A percentile compares a stretch with the other conserved stretches of the same genome.
Conservation (phyloP, 1,140 invertebrate genomes). For the Pteromalus puparum region DNA sequence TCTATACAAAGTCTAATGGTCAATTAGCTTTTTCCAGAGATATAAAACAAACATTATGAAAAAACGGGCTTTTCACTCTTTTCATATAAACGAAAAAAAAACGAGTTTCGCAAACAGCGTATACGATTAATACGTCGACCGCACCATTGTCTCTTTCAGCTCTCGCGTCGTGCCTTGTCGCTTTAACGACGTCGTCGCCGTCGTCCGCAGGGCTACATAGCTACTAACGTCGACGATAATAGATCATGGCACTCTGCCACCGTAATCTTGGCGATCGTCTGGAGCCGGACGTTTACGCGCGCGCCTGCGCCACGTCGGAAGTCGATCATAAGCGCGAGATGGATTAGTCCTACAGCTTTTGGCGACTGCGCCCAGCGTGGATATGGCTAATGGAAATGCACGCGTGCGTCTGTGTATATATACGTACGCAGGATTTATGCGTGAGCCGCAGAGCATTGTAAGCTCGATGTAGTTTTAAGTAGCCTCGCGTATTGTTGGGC, state of each 20-base stretch:
- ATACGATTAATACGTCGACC: not conserved
- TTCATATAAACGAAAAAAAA: no score
- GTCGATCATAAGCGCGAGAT: slow-evolving; percentile 44
- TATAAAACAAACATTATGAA: no score
- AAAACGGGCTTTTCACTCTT: no score
- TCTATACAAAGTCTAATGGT: no score
- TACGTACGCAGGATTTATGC: not conserved
- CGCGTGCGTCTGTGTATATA: not conserved
- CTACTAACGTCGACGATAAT: slow-evolving; percentile 58
- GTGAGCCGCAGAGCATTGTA: not conserved
- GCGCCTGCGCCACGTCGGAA: not conserved
- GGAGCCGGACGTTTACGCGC: slow-evolving; percentile 26
- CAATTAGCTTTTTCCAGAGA: no score
- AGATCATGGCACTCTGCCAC: slow-evolving; percentile 65
- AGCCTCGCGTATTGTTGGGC: not conserved
- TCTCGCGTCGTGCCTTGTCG: not conserved
- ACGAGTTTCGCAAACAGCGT: no score
- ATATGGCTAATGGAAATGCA: not conserved
- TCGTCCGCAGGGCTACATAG: no score
- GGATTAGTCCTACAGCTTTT: not conserved
- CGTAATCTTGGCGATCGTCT: not conserved
- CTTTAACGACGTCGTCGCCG: slow-evolving; percentile 61
- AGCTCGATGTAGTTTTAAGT: not conserved
- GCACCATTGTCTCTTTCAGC: not conserved
- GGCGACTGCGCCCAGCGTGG: not conserved